A percentile compares a stretch with the other conserved stretches of the same genome.
These are phyloP conservation scores for Aphrocallistes beatrix DNA, from an alignment of 37 sponge, comb jelly and placozoan species.

Conservation along the genomic window DNA sequence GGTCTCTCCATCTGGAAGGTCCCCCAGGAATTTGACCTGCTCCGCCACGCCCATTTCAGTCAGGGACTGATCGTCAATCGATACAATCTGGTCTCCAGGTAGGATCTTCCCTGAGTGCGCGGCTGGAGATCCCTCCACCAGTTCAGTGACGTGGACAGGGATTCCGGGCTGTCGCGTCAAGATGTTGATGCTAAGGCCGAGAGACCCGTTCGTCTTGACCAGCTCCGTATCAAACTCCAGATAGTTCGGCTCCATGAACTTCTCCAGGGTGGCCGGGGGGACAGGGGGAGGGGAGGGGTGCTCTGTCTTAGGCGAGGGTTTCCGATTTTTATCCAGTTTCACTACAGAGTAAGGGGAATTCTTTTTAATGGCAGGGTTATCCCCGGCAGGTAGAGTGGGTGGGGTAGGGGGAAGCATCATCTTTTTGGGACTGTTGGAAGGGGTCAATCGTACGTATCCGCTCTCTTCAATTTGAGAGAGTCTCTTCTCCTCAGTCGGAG, in stretches of 20 bases:
- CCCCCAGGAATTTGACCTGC: not conserved
- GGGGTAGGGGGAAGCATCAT: not conserved
- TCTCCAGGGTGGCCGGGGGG: not conserved
- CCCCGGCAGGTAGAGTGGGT: not conserved
- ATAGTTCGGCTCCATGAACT: slow-evolving; percentile 7
- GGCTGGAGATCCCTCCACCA: not conserved
- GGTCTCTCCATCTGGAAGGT: not conserved
- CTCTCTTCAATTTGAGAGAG: not conserved
- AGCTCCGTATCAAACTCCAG: not conserved
- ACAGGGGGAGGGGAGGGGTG: not conserved
- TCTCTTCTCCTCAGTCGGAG: not conserved
- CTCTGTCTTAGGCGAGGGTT: not conserved
- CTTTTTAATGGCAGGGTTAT: no score
- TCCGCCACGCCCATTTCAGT: not conserved
- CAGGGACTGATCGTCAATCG: not conserved
- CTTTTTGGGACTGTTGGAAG: no score
- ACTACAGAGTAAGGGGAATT: not conserved
- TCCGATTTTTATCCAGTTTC: not conserved
- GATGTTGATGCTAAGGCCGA: not conserved
- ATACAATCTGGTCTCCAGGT: not conserved
- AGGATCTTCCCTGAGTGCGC: not conserved
- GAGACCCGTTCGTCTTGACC: not conserved
- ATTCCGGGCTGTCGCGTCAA: not conserved
- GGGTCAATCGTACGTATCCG: no score
- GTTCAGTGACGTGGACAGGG: not conserved